Evolutionary conservation across 37 sponge, comb jelly and placozoan genomes (phyloP).

Genomic region (Cladorhizidae sp.): DNA sequence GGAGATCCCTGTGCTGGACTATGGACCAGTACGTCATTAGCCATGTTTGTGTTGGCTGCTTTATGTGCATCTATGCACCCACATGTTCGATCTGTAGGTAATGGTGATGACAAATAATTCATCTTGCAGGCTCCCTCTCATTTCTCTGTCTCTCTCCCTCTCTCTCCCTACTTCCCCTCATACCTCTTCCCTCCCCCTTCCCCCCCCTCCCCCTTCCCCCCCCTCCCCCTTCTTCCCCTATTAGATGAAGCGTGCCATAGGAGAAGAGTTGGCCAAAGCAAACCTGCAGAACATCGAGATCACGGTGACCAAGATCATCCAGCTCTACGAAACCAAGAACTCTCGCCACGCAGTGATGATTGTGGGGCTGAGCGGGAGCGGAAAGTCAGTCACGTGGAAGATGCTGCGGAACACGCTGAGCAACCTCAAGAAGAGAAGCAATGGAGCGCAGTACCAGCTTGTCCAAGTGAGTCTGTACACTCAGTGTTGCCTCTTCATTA

Average conservation of each 20-base stretch:
- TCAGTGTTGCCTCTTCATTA: too few species aligned
- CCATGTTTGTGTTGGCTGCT: too few species aligned
- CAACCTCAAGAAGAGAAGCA: constrained; percentile 85
- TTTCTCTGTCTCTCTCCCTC: too few species aligned
- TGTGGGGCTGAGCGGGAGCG: constrained; percentile 94
- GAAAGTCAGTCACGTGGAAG: constrained; percentile 94
- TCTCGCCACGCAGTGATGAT: constrained; percentile 96
- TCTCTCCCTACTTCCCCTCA: too few species aligned
- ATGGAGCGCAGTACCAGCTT: constrained; percentile 71
- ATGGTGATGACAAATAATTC: too few species aligned
- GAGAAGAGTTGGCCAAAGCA: constrained; percentile 79
- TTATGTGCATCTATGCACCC: too few species aligned
- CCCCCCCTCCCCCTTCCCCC: too few species aligned
- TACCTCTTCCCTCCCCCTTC: too few species aligned
- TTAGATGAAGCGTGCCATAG: constrained; percentile 76
- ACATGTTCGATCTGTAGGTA: too few species aligned
- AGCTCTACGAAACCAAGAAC: constrained; percentile 99
- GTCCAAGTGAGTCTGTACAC: constrained; percentile 57
- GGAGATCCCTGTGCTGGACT: constrained; percentile 89
- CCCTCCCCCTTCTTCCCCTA: too few species aligned
- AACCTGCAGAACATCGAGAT: constrained; percentile 81
- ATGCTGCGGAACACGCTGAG: constrained; percentile 85
- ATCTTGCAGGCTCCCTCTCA: too few species aligned
- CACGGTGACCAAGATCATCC: constrained; percentile 89
- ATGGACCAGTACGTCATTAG: constrained; percentile 58